Evolutionary conservation across 2,888 invertebrate species (phyloP).

Genomic region (Pammene aurita): DNA sequence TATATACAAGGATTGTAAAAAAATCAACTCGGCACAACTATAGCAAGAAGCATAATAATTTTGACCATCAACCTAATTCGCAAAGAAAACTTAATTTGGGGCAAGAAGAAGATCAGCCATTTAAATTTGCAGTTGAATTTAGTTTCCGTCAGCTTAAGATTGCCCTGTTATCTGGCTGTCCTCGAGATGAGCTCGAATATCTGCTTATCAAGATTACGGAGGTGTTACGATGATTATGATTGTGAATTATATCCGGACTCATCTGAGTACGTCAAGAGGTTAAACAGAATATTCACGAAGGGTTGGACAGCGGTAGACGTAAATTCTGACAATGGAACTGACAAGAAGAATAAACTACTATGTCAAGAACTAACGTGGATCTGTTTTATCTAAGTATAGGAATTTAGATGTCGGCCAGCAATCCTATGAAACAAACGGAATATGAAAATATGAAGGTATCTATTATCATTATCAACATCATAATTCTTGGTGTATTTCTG

Average conservation of each 20-base stretch:
- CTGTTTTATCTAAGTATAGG: background rate
- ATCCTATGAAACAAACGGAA: too few relatives aligned
- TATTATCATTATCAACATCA: too few relatives aligned
- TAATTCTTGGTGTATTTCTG: too few relatives aligned
- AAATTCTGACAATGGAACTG: background rate
- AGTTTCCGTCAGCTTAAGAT: conserved; percentile 25
- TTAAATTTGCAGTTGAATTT: conserved; percentile 9
- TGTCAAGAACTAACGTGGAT: background rate
- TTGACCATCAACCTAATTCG: background rate
- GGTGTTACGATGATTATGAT: conserved; percentile 43
- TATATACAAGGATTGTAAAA: background rate
- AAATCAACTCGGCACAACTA: background rate
- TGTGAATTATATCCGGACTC: conserved; percentile 10
- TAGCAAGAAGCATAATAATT: background rate
- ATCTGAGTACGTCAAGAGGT: background rate
- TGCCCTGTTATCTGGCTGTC: conserved; percentile 64
- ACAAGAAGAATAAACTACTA: background rate
- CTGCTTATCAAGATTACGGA: conserved; percentile 73
- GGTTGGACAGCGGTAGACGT: background rate
- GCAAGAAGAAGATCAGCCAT: conserved; percentile 14
- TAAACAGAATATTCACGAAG: background rate
- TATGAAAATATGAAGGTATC: too few relatives aligned
- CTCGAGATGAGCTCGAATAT: conserved; percentile 69
- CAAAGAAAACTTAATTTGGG: conserved; percentile 19
- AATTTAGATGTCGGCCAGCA: too few relatives aligned